Percentiles rank a stretch among this genome's conserved stretches.
These are phyloP conservation scores for Gavialis gangeticus DNA, from an alignment of 2,113 vertebrate species.

Conservation along the genomic window DNA sequence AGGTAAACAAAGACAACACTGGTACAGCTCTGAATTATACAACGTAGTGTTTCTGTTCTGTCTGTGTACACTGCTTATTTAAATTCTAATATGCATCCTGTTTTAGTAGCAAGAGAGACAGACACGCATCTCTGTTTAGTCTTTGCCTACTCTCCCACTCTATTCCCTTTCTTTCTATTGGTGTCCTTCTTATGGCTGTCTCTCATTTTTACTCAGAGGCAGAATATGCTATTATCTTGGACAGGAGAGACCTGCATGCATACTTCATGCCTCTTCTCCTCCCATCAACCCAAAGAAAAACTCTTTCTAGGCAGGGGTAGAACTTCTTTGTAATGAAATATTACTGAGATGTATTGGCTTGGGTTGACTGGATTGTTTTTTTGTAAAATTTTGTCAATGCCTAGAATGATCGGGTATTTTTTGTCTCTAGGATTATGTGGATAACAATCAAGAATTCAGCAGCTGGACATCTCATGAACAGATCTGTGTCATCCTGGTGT, in stretches of 20 bases:
- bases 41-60: background rate
- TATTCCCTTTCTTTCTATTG: background rate
- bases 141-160: background rate
- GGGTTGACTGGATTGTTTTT: background rate
- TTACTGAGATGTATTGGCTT: background rate
- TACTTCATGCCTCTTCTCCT: too few relatives aligned
- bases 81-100: background rate
- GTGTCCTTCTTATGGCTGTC: too few relatives aligned
- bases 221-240: background rate
- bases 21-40: background rate
- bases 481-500: too few relatives aligned
- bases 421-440: background rate
- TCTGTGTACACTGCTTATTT: background rate
- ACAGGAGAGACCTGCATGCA: accelerated
- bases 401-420: background rate
- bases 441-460: too few relatives aligned
- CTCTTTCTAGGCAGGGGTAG: background rate
- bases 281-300: background rate
- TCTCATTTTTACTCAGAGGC: background rate
- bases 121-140: background rate
- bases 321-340: background rate
- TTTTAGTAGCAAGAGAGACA: background rate
- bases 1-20: background rate
- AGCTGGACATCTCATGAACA: too few relatives aligned
- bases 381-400: background rate